phyloP scores from a whole-genome alignment of 2,888 invertebrate genomes.

The Apamea crenata region DNA sequence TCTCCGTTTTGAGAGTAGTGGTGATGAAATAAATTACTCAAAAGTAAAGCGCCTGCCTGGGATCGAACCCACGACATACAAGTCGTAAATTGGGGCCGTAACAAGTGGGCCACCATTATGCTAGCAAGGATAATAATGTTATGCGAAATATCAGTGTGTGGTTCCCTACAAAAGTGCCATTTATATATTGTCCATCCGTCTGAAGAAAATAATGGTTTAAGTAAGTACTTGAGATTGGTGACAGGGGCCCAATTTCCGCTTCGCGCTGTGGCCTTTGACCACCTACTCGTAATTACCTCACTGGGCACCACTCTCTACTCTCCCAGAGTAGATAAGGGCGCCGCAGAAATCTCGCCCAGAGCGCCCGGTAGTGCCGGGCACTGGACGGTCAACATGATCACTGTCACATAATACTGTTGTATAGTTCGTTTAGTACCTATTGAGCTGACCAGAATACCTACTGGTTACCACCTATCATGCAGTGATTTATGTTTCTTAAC shows the following conservation, averaged over 20 bases:
- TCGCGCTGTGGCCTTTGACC: neutral
- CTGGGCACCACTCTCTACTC: neutral
- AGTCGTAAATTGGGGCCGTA: no score
- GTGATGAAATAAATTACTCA: no score
- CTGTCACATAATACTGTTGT: no score
- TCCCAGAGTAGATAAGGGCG: neutral
- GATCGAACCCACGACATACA: no score
- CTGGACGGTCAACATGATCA: neutral
- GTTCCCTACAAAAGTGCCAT: neutral
- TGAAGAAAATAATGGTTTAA: neutral
- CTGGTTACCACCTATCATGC: no score
- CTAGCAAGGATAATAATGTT: no score
- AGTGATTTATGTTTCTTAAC: neutral
- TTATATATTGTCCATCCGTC: neutral
- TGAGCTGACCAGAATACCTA: neutral
- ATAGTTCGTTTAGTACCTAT: neutral
- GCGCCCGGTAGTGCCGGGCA: neutral
- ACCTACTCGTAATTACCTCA: neutral
- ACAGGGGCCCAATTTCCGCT: neutral
- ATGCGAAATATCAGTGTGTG: neutral
- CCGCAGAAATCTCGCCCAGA: neutral
- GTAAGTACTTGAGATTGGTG: neutral
- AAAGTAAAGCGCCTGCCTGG: no score
- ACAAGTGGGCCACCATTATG: neutral
- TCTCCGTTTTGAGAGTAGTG: no score